Evolutionary conservation across 2,888 invertebrate genomes (phyloP), one percentile per base, ranked within the genome.

Genomic region (Lottia gigantea): DNA sequence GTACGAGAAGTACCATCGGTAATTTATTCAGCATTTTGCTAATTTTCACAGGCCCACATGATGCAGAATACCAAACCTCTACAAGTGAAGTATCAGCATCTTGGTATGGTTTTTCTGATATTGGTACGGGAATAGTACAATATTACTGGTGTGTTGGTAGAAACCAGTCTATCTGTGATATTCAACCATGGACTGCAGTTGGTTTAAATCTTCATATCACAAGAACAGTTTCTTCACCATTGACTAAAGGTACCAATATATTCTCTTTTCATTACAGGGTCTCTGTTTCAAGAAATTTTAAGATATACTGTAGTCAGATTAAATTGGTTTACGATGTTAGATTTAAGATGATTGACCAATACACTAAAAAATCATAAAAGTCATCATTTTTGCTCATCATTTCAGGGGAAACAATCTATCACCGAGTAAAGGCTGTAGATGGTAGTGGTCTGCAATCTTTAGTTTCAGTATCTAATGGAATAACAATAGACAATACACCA

Each of bases 391-490:
- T n/a, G n/a, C n/a, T n/a, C n/a, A n/a, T 8, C 40, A 11, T 72
- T 67, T 0, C 62, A 80, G 80, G 79, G 31, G 64, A 49, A 15
- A 75, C 26, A 19, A 46, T 76, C 14, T 76, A 72, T 70, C 73
- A 68, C 64, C 77, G 77, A 61, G 79, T 79, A 16, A 73, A 76
- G 46, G 78, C 76, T 11, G 70, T 73, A 16, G 80, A 80, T 68
- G 72, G 67, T 40, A 74, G 72, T 14, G 79, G 78, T 12, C 75
- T 78, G 40, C 67, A 62, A 12, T 78, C 79, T 14, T 31, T 55
- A 16, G 74, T 72, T 46, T 73, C 63, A 16, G 73, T 76, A 16
- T 81, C 81, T 12, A 76, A 81, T 70, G 81, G 81, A 12, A 74
- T 80, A 3, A 71, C 64, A 0, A 55, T 80, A 23, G 81, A 81